phyloP scores from a whole-genome alignment of 1,140 invertebrate genomes.

The Mactra quadrangularis region DNA sequence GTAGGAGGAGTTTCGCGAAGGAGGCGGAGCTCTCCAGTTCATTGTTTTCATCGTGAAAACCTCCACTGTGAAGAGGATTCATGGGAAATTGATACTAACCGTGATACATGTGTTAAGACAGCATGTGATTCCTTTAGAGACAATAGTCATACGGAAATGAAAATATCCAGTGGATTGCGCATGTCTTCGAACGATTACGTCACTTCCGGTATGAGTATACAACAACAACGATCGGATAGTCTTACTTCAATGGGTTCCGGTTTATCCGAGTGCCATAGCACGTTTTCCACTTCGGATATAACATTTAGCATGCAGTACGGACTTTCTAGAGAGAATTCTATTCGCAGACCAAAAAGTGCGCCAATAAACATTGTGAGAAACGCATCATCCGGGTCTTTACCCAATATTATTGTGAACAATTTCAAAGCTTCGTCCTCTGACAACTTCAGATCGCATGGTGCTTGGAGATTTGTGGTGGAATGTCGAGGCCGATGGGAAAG shows the following conservation, averaged over 20 bases:
- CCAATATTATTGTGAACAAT: constrained; percentile 75
- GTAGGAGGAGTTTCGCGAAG: too few species aligned
- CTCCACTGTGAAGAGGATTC: constrained; percentile 1
- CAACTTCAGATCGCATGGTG: constrained; percentile 75
- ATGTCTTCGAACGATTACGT: neutral
- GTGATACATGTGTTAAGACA: neutral
- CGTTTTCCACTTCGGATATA: constrained; percentile 71
- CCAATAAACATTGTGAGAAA: constrained; percentile 54
- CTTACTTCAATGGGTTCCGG: constrained; percentile 19
- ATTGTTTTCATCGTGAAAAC: constrained; percentile 12
- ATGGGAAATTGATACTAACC: neutral
- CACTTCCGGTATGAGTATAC: neutral
- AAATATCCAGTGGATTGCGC: neutral
- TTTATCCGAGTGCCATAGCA: constrained; percentile 63
- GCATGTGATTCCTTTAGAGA: neutral
- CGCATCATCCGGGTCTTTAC: constrained; percentile 68
- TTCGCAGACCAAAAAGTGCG: constrained; percentile 67
- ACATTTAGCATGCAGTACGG: constrained; percentile 62
- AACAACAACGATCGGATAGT: constrained; percentile 46
- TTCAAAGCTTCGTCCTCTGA: constrained; percentile 79
- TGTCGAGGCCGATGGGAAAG: constrained; percentile 75
- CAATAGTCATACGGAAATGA: neutral
- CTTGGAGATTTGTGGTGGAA: constrained; percentile 74
- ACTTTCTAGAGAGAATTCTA: constrained; percentile 44
- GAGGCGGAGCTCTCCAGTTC: neutral